phyloP scores from a whole-genome alignment of 2,113 vertebrate genomes.

The Hippocampus comes region DNA sequence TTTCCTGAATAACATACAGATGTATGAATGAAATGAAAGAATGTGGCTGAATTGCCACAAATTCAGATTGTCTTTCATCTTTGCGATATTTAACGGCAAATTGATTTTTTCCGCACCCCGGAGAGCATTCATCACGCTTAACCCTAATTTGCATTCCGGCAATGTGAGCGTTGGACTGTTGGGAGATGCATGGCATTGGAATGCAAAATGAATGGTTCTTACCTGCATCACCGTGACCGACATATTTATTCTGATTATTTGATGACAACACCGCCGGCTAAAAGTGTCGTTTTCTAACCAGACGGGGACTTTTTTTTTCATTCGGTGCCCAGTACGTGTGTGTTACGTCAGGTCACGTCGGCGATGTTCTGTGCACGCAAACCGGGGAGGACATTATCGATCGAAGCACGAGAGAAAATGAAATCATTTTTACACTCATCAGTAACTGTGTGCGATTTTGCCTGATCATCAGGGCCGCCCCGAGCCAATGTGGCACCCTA shows the following conservation, averaged over 20 bases:
- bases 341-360: too few relatives aligned
- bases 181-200: neutral
- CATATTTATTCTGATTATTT: neutral
- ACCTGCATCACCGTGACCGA: neutral
- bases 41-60: neutral
- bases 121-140: constrained; percentile 25
- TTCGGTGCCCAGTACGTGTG: neutral
- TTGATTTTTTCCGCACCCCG: constrained; percentile 20
- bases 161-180: neutral
- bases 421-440: too few relatives aligned
- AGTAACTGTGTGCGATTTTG: too few relatives aligned
- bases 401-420: too few relatives aligned
- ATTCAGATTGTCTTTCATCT: neutral
- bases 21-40: neutral
- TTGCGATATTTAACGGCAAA: constrained; percentile 24
- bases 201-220: neutral
- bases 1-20: neutral
- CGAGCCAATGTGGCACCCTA: too few relatives aligned
- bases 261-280: neutral
- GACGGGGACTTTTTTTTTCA: neutral
- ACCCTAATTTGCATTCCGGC: neutral
- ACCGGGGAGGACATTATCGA: too few relatives aligned
- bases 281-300: neutral
- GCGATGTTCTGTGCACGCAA: too few relatives aligned
- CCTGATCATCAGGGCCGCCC: too few relatives aligned